Percentiles rank a stretch among this genome's conserved stretches.
These are phyloP conservation scores for Laothoe populi DNA, from an alignment of 2,888 invertebrate genomes.

Conservation along the genomic window DNA sequence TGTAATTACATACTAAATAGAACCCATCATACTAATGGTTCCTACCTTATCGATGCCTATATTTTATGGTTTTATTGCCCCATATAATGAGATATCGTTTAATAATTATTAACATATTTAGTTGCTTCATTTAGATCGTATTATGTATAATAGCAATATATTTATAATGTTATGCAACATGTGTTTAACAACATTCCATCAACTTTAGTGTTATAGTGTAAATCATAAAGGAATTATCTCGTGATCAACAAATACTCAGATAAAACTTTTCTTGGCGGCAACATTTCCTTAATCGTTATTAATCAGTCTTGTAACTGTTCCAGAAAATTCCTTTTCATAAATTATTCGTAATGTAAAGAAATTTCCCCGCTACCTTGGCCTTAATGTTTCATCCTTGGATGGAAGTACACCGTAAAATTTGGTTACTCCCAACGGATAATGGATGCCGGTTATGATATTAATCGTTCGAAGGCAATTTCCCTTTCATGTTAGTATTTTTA, in stretches of 20 bases:
- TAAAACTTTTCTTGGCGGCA: neutral
- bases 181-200: no score
- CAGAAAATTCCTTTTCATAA: slow-evolving; percentile 13
- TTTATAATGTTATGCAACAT: no score
- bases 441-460: slow-evolving; percentile 23
- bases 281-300: neutral
- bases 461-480: slow-evolving; percentile 19
- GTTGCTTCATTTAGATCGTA: neutral
- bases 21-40: neutral
- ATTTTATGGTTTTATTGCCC: neutral
- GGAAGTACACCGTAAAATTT: slow-evolving; percentile 26
- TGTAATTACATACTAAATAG: no score
- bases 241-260: neutral
- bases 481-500: slow-evolving; percentile 16
- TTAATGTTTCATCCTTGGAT: slow-evolving; percentile 27
- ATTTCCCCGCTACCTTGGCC: slow-evolving; percentile 21
- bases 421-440: slow-evolving; percentile 24
- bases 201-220: no score
- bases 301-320: neutral
- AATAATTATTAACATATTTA: neutral
- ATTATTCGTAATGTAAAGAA: slow-evolving; percentile 13
- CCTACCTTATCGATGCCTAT: neutral
- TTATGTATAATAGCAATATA: no score
- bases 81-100: neutral
- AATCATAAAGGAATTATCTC: no score